phyloP scores from a whole-genome alignment of 2,888 invertebrate genomes.

The Sinotaia quadrata region DNA sequence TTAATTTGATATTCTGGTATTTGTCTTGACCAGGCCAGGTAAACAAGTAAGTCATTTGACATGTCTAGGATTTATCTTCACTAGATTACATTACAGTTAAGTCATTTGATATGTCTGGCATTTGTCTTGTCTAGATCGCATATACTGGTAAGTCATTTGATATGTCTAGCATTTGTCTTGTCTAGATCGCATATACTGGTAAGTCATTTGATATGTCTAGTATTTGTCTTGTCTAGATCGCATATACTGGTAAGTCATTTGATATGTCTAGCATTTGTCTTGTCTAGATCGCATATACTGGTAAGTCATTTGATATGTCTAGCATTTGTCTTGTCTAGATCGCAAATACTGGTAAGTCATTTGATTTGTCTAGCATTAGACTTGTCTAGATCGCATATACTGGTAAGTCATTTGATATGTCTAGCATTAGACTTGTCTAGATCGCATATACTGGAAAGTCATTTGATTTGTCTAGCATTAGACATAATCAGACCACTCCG shows the following conservation, averaged over 20 bases:
- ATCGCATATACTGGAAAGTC: too few relatives aligned
- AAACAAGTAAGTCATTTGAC: background rate
- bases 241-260: background rate
- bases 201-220: background rate
- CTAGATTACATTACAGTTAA: background rate
- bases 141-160: background rate
- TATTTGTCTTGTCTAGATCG: background rate
- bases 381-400: background rate
- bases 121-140: background rate
- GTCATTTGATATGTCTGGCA: too few relatives aligned
- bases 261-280: too few relatives aligned
- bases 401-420: too few relatives aligned
- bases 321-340: background rate
- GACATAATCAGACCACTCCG: too few relatives aligned
- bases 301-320: too few relatives aligned
- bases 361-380: too few relatives aligned
- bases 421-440: too few relatives aligned
- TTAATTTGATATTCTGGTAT: background rate
- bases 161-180: too few relatives aligned
- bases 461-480: too few relatives aligned
- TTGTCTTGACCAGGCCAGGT: background rate
- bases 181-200: background rate
- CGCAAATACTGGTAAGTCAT: background rate
- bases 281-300: background rate
- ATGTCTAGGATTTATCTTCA: background rate